Evolutionary conservation across 2,888 invertebrate species (phyloP).

Genomic region (Agelastica alni): DNA sequence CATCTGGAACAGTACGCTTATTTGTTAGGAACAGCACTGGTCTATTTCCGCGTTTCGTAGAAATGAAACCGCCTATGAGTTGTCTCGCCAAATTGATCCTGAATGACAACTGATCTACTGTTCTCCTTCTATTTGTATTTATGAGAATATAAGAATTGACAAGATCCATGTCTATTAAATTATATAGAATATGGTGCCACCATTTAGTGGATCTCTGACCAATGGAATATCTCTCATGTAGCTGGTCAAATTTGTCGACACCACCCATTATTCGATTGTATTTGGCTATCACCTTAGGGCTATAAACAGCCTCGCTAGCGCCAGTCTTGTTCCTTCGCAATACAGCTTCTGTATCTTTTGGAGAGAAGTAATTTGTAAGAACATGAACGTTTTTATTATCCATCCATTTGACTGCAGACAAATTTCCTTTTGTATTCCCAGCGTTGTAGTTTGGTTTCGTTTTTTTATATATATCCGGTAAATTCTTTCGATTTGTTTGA

Average conservation of each 20-base stretch:
- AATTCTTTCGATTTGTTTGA: slow-evolving; percentile 26
- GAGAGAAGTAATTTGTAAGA: slow-evolving; percentile 17
- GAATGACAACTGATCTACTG: too few relatives aligned
- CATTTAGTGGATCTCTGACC: slow-evolving; percentile 3
- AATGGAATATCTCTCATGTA: too few relatives aligned
- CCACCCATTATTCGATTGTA: slow-evolving; percentile 20
- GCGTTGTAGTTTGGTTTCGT: slow-evolving; percentile 28
- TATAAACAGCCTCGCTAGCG: neutral
- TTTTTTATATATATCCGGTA: slow-evolving; percentile 24
- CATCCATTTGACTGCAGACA: slow-evolving; percentile 31
- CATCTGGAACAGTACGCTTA: too few relatives aligned
- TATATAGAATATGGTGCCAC: too few relatives aligned
- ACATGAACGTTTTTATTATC: slow-evolving; percentile 35
- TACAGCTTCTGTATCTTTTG: slow-evolving; percentile 3
- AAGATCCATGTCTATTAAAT: too few relatives aligned
- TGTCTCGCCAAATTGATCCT: slow-evolving; percentile 17
- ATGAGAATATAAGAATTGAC: too few relatives aligned
- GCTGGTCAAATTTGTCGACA: slow-evolving; percentile 17
- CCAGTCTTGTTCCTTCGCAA: neutral
- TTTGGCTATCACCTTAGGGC: slow-evolving; percentile 8
- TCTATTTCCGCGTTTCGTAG: slow-evolving; percentile 13
- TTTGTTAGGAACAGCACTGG: slow-evolving; percentile 12
- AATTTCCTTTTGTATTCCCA: slow-evolving; percentile 24
- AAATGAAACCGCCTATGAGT: slow-evolving; percentile 5
- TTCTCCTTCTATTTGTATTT: too few relatives aligned